Percentiles rank a stretch among this genome's conserved stretches.
Evolutionary conservation across 2,113 vertebrate genomes (phyloP).

Genomic region (Struthidea cinerea): DNA sequence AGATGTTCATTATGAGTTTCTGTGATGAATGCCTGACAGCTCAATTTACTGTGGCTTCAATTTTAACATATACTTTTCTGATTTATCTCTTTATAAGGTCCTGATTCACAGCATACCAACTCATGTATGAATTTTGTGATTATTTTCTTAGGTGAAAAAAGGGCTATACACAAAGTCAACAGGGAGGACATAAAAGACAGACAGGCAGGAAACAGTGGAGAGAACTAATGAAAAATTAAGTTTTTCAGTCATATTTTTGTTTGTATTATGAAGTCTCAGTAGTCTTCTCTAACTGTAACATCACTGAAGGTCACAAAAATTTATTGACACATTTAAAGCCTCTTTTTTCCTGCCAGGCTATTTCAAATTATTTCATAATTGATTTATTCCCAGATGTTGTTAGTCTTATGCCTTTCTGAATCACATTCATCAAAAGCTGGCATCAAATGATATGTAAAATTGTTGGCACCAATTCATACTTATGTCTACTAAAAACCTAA

Average conservation of each 20-base stretch:
- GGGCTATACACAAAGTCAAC: not conserved
- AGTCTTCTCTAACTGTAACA: not conserved
- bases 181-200: not conserved
- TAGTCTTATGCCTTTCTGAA: not conserved
- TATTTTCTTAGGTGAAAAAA: not conserved
- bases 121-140: not conserved
- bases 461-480: not conserved
- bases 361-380: not conserved
- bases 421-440: not conserved
- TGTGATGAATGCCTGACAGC: not conserved
- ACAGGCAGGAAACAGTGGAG: not conserved
- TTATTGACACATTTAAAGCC: not conserved
- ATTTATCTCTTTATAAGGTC: not conserved
- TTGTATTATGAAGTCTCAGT: not conserved
- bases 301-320: not conserved
- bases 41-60: not conserved
- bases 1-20: slow-evolving; percentile 1
- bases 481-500: not conserved
- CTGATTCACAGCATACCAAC: not conserved
- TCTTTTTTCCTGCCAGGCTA: not conserved
- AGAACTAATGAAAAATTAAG: not conserved
- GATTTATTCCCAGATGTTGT: not conserved
- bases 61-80: not conserved
- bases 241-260: not conserved
- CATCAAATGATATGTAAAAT: not conserved